Evolutionary conservation across 2,888 invertebrate species (phyloP), one percentile per base, ranked within the genome.

Genomic region (Gandaritis pyraliata): DNA sequence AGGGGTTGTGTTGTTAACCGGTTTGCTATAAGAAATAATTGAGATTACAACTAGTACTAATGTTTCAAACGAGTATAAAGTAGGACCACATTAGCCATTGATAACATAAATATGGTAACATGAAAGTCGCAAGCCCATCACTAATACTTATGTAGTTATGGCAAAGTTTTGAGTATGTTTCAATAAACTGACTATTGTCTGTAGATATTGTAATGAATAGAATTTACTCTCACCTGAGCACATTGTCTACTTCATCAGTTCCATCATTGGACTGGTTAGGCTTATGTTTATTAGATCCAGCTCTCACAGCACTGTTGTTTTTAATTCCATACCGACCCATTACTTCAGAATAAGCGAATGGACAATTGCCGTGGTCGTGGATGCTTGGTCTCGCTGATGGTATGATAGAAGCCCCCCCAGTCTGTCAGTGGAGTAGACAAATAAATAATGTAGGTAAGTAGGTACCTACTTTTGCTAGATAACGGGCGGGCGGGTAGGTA

Each of bases 161-260:
- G n/a, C n/a, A n/a, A n/a, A n/a, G n/a, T n/a, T n/a, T n/a, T 5
- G 23, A 23, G 23, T 23, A 2, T 23, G 23, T n/a, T n/a, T n/a
- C n/a, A n/a, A n/a, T n/a, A n/a, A n/a, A n/a, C n/a, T n/a, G n/a
- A n/a, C n/a, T n/a, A 23, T 23, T 6, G 23, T 5, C 23, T 23
- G 23, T 23, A 23, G 6, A 5, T 11, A 29, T 11, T 6, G 4
- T 29, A 29, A 23, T 29, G 0, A 6, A 33, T 33, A 10, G 10
- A 33, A 33, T 46, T 38, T 33, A 38, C 3, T 16, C 29, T 58
- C 75, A 89, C 90, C 90, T 90, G 72, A 80, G 66, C 10, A 80
- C 72, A 81, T 89, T 88, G 69, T 90, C 90, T 29, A 86, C 81
- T 72, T 77, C 88, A 77, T 91, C 90, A 23, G 43, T 50, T 12